Percentiles rank a stretch among this genome's conserved stretches.
phyloP scores from a whole-genome alignment of 2,113 vertebrate species.

The Rousettus leschenaultii region DNA sequence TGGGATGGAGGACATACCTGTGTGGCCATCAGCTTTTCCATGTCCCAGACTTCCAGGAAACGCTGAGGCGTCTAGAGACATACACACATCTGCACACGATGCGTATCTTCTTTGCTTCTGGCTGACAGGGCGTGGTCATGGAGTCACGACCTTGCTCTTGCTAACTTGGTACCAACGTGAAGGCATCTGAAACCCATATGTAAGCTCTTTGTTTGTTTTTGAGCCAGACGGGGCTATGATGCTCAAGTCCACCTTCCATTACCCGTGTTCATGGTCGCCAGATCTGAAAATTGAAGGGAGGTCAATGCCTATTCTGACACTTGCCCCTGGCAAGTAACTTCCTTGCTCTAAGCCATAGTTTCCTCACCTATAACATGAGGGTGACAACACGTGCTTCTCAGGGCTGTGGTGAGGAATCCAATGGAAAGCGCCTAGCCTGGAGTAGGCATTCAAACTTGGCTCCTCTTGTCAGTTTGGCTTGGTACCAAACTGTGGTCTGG shows the following conservation, averaged over 20 bases:
- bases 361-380: not conserved
- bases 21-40: not conserved
- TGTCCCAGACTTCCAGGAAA: not conserved
- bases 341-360: not conserved
- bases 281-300: not conserved
- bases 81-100: not conserved
- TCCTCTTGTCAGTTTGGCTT: constrained; percentile 6
- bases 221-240: not conserved
- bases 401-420: not conserved
- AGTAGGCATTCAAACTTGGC: not conserved
- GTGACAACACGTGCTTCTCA: not conserved
- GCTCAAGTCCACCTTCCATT: not conserved
- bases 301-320: not conserved
- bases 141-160: not conserved
- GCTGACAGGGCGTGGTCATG: not conserved
- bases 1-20: not conserved
- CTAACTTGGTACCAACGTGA: not conserved
- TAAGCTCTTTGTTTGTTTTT: not conserved
- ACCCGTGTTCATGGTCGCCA: not conserved
- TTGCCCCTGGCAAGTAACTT: not conserved
- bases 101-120: not conserved
- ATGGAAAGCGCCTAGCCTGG: not conserved
- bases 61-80: not conserved
- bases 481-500: not conserved
- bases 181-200: not conserved